These are phyloP conservation scores for Tetramorium alpestre DNA, from an alignment of 1,140 invertebrate species.

Conservation along the genomic window DNA sequence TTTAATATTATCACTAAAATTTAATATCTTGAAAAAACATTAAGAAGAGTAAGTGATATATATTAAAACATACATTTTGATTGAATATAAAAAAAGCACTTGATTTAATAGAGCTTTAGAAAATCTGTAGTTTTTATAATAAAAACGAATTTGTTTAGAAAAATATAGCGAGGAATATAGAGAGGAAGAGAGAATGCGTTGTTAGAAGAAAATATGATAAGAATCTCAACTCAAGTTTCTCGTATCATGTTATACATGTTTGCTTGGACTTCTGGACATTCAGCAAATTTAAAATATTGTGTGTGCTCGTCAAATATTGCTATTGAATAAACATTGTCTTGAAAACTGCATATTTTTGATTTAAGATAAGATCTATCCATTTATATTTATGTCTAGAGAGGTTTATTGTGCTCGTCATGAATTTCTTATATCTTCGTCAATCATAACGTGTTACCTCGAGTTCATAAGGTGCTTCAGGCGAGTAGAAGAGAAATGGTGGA, in stretches of 20 bases:
- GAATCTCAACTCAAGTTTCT: not conserved
- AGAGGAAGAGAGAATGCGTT: not conserved
- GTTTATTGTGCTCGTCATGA: slow-evolving; percentile 15
- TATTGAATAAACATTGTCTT: not conserved
- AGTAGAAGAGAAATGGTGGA: slow-evolving; percentile 7
- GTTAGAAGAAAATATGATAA: not conserved
- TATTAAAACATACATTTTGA: not conserved
- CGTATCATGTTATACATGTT: not conserved
- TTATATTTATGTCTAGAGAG: slow-evolving; percentile 28
- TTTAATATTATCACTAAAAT: not conserved
- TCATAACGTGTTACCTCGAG: not conserved
- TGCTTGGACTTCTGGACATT: not conserved
- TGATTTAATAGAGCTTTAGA: not conserved
- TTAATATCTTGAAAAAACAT: not conserved
- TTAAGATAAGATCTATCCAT: slow-evolving; percentile 18
- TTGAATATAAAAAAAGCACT: not conserved
- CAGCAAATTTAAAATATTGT: not conserved
- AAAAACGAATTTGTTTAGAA: not conserved
- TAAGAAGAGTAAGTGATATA: not conserved
- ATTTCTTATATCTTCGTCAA: slow-evolving; percentile 17
- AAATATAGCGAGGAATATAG: not conserved
- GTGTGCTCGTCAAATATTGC: not conserved
- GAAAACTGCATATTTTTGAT: slow-evolving; percentile 21
- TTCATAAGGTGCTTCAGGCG: not conserved
- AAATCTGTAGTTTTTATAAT: not conserved